Conservation (phyloP, 1,140 invertebrate species). For the Chironomus striatipennis region DNA sequence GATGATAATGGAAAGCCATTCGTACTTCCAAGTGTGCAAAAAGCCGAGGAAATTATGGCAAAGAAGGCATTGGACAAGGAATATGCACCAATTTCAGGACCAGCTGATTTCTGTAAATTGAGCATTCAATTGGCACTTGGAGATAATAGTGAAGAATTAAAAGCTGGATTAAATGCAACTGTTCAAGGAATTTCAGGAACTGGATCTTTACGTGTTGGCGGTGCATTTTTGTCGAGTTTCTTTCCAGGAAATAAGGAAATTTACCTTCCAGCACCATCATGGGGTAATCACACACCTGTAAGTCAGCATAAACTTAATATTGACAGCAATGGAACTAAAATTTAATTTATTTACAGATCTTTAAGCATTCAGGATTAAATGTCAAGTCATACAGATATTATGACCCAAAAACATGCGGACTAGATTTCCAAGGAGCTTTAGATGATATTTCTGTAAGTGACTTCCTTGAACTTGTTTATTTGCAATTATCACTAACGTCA, state of each 20-base stretch:
- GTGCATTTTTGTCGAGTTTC: slow-evolving; percentile 80
- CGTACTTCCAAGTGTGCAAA: slow-evolving; percentile 81
- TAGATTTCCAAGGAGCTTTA: slow-evolving; percentile 85
- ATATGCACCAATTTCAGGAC: slow-evolving; percentile 88
- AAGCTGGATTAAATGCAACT: slow-evolving; percentile 57
- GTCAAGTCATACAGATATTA: slow-evolving; percentile 94
- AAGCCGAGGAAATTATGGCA: slow-evolving; percentile 48
- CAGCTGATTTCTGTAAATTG: slow-evolving; percentile 67
- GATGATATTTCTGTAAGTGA: slow-evolving; percentile 82
- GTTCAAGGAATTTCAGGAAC: slow-evolving; percentile 73
- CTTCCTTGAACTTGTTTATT: slow-evolving; percentile 26
- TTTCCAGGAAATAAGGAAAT: slow-evolving; percentile 78
- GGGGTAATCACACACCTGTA: slow-evolving; percentile 91
- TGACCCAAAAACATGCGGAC: slow-evolving; percentile 88
- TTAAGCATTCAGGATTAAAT: slow-evolving; percentile 78
- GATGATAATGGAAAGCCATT: slow-evolving; percentile 98
- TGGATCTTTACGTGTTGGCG: slow-evolving; percentile 88
- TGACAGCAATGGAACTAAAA: no score
- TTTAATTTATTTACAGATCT: slow-evolving; percentile 45
- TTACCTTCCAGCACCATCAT: slow-evolving; percentile 91
- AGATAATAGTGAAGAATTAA: slow-evolving; percentile 62
- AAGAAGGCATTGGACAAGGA: slow-evolving; percentile 83
- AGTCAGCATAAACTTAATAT: no score
- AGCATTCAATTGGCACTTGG: slow-evolving; percentile 86
- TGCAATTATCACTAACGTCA: slow-evolving; percentile 24